These are phyloP conservation scores for Helleia helle DNA, from an alignment of 2,888 invertebrate species.

Conservation along the genomic window DNA sequence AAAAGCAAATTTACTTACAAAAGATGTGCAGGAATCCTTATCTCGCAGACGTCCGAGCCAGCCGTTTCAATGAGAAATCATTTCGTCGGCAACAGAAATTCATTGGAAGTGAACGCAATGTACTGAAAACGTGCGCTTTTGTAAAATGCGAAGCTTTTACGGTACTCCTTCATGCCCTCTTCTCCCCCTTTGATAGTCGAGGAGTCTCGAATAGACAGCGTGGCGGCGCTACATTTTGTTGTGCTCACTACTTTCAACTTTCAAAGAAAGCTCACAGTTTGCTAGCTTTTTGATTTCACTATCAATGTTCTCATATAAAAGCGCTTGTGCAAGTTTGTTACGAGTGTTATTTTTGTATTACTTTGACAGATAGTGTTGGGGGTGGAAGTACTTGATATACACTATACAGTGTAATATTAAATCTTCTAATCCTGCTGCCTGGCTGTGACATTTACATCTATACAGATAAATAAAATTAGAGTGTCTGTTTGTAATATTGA, in stretches of 20 bases:
- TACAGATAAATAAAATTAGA: too few species aligned
- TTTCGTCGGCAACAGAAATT: constrained; percentile 41
- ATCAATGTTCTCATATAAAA: neutral
- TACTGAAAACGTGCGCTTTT: constrained; percentile 54
- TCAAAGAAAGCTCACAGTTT: constrained; percentile 5
- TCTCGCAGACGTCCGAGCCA: neutral
- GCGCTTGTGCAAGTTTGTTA: too few species aligned
- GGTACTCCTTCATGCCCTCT: constrained; percentile 22
- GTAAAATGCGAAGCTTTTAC: constrained; percentile 44
- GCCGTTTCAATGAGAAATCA: constrained; percentile 20
- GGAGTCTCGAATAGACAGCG: constrained; percentile 22
- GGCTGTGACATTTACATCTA: too few species aligned
- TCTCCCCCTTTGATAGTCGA: constrained; percentile 11
- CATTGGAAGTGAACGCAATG: constrained; percentile 53
- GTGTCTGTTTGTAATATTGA: too few species aligned
- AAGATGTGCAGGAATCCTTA: neutral
- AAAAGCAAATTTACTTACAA: too few species aligned
- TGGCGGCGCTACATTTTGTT: constrained; percentile 18
- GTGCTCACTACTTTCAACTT: neutral
- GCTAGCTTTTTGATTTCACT: constrained; percentile 2
- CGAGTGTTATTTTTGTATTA: too few species aligned
- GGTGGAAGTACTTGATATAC: too few species aligned
- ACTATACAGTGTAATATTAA: too few species aligned
- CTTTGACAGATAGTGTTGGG: too few species aligned
- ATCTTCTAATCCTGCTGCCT: too few species aligned